A percentile compares a stretch with the other conserved stretches of the same genome.
Evolutionary conservation across 2,888 invertebrate genomes (phyloP).

Genomic region (Dolomedes plantarius): DNA sequence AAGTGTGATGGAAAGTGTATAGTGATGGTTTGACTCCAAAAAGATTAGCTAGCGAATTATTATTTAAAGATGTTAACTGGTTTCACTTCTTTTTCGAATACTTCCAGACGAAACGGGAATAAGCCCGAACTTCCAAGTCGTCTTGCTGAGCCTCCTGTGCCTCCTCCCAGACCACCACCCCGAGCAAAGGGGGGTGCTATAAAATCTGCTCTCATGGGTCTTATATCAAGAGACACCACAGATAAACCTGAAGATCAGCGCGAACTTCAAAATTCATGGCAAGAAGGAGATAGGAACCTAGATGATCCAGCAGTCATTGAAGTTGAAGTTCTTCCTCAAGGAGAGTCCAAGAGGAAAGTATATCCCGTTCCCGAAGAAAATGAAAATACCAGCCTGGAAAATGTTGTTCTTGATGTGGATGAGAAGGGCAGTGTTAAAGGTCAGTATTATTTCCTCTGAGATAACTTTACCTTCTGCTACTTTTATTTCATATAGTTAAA

Average conservation of each 20-base stretch:
- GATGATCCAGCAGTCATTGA: slow-evolving; percentile 39
- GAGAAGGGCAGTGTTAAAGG: slow-evolving; percentile 38
- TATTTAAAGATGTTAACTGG: too few relatives aligned
- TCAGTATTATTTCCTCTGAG: neutral
- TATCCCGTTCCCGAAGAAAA: slow-evolving; percentile 58
- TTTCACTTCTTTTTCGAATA: too few relatives aligned
- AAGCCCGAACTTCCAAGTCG: slow-evolving; percentile 61
- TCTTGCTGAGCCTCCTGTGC: slow-evolving; percentile 28
- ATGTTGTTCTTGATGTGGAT: slow-evolving; percentile 39
- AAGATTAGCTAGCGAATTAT: too few relatives aligned
- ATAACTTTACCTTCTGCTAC: too few relatives aligned
- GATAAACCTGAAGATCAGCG: slow-evolving; percentile 16
- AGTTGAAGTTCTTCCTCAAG: slow-evolving; percentile 43
- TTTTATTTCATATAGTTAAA: too few relatives aligned
- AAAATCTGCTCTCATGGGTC: slow-evolving; percentile 42
- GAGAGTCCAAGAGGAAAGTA: slow-evolving; percentile 15
- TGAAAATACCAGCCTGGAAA: slow-evolving; percentile 44
- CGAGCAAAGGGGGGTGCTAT: slow-evolving; percentile 38
- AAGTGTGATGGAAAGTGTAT: too few relatives aligned
- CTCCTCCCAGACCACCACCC: slow-evolving; percentile 58
- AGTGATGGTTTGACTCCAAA: too few relatives aligned
- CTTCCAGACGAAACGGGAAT: slow-evolving; percentile 16
- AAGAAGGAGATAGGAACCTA: neutral
- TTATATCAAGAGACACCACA: slow-evolving; percentile 37
- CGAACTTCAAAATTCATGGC: neutral